Evolutionary conservation across 1,140 invertebrate genomes (phyloP).

Genomic region (Lysiphlebus fabarum): DNA sequence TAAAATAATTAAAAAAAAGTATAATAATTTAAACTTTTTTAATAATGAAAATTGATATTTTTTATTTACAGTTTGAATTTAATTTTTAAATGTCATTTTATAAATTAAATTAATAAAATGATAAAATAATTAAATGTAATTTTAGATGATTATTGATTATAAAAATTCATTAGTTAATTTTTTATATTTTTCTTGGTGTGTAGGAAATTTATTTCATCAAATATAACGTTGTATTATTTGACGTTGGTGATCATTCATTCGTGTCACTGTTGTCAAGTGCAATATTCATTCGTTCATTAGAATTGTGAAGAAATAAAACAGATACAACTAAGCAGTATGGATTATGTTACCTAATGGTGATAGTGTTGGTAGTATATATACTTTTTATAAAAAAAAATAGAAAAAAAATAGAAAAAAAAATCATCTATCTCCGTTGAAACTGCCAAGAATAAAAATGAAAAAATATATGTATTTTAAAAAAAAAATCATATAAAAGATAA

Average conservation of each 20-base stretch:
- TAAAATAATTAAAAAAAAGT: too few relatives aligned
- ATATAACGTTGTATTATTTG: slow-evolving; percentile 11
- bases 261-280: slow-evolving; percentile 11
- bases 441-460: neutral
- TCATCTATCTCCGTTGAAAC: neutral
- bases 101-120: too few relatives aligned
- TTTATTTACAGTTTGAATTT: too few relatives aligned
- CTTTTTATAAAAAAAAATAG: neutral
- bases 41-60: too few relatives aligned
- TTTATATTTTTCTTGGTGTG: too few relatives aligned
- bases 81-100: too few relatives aligned
- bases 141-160: too few relatives aligned
- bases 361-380: neutral
- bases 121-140: too few relatives aligned
- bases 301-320: slow-evolving; percentile 9
- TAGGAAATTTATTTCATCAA: slow-evolving; percentile 4
- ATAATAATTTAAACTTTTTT: too few relatives aligned
- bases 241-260: slow-evolving; percentile 9
- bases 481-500: neutral
- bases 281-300: neutral
- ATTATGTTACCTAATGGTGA: too few relatives aligned
- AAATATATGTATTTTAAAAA: slow-evolving; percentile 1
- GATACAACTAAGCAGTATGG: neutral
- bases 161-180: too few relatives aligned
- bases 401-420: neutral